Evolutionary conservation across 2,113 vertebrate genomes (phyloP).

Genomic region (Scortum barcoo): DNA sequence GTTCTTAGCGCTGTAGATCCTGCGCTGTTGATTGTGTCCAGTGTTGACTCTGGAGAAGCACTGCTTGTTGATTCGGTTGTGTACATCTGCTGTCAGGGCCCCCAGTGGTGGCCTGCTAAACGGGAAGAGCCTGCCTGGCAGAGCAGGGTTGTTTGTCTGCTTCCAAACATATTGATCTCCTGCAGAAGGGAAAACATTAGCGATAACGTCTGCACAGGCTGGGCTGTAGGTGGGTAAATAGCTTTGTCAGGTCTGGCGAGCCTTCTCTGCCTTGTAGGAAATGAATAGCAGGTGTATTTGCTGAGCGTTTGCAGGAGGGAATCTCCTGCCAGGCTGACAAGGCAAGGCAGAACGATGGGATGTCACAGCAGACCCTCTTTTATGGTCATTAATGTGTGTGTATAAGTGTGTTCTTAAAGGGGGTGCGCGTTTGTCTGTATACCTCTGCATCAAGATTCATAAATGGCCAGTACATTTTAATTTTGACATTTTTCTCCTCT

Average conservation of each 20-base stretch:
- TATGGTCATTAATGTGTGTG: conserved; percentile 32
- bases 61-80: conserved; percentile 76
- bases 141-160: conserved; percentile 82
- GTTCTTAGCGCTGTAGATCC: conserved; percentile 64
- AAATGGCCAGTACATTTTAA: neutral
- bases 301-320: conserved; percentile 73
- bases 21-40: conserved; percentile 70
- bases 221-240: conserved; percentile 80
- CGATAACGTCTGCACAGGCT: conserved; percentile 70
- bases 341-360: conserved; percentile 60
- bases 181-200: conserved; percentile 85
- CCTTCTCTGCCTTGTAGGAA: conserved; percentile 75
- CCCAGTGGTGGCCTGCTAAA: conserved; percentile 77
- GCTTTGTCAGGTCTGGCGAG: conserved; percentile 82
- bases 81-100: conserved; percentile 81
- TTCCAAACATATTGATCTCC: conserved; percentile 87
- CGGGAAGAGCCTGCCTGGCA: conserved; percentile 74
- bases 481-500: neutral
- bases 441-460: neutral
- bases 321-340: conserved; percentile 75
- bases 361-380: conserved; percentile 46
- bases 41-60: conserved; percentile 78
- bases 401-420: conserved; percentile 28
- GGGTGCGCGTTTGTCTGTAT: conserved; percentile 3
- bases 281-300: conserved; percentile 84